Conservation (phyloP, 2,797 vertebrate genomes). For the Podarcis siculus region DNA sequence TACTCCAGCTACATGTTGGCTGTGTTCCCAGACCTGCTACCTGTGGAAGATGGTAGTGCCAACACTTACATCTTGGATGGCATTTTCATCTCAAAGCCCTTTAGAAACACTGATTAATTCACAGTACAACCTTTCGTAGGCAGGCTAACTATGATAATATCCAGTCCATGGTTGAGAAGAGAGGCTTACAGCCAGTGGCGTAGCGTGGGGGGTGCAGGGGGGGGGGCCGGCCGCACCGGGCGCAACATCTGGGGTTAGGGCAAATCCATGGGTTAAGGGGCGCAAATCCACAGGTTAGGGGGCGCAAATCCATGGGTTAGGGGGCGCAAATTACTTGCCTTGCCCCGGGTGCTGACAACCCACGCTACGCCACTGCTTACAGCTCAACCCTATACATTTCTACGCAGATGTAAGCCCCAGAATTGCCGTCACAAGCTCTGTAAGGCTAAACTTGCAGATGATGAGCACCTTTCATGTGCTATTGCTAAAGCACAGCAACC, state of each 20-base stretch:
- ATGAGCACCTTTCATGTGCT: background rate
- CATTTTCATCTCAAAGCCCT: constrained; percentile 26
- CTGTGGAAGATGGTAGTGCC: constrained; percentile 7
- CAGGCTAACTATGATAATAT: constrained; percentile 7
- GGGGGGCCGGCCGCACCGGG: no score
- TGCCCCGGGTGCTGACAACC: no score
- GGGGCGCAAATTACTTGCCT: no score
- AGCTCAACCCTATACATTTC: background rate
- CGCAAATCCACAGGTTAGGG: no score
- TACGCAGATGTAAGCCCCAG: background rate
- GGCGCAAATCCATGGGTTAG: no score
- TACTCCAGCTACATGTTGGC: constrained; percentile 6
- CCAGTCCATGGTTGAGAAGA: background rate
- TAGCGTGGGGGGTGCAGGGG: no score
- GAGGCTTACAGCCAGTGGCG: background rate
- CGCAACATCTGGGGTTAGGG: no score
- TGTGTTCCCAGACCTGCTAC: constrained; percentile 33
- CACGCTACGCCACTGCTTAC: no score
- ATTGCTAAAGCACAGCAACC: background rate
- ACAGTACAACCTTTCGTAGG: constrained; percentile 5
- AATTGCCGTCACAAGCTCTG: no score
- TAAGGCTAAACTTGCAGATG: background rate
- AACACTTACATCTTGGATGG: constrained; percentile 28
- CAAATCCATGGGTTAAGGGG: no score
- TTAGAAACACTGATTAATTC: constrained; percentile 31